phyloP scores from a whole-genome alignment of 2,888 invertebrate genomes.

The Ptychoptera albimana region DNA sequence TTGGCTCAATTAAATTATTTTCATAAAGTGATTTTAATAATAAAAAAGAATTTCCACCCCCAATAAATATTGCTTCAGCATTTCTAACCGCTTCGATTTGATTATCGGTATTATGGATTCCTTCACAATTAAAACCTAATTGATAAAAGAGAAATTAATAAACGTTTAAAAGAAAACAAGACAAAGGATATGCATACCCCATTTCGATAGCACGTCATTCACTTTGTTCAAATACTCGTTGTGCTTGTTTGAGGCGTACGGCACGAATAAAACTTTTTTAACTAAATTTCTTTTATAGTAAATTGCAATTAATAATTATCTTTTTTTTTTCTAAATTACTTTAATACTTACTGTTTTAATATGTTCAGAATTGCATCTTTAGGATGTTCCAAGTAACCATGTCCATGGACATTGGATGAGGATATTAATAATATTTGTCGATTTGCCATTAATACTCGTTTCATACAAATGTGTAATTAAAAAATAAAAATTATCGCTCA shows the following conservation, averaged over 20 bases:
- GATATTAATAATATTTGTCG: constrained; percentile 47
- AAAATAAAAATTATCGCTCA: too few relatives aligned
- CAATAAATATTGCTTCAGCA: constrained; percentile 58
- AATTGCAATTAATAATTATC: constrained; percentile 7
- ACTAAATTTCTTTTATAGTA: constrained; percentile 41
- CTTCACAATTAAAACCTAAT: constrained; percentile 39
- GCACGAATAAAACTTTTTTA: constrained; percentile 50
- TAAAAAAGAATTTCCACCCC: constrained; percentile 69
- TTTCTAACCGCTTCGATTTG: constrained; percentile 38
- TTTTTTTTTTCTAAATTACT: not conserved
- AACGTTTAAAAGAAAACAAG: not conserved
- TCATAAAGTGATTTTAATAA: constrained; percentile 56
- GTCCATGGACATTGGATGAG: constrained; percentile 52
- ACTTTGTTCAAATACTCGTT: constrained; percentile 48
- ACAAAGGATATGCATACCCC: constrained; percentile 32
- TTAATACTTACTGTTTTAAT: constrained; percentile 37
- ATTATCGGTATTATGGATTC: constrained; percentile 45
- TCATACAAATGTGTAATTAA: too few relatives aligned
- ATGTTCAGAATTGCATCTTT: constrained; percentile 43
- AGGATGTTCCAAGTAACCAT: constrained; percentile 48
- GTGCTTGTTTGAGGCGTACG: constrained; percentile 53
- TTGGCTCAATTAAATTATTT: constrained; percentile 41
- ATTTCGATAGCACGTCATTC: constrained; percentile 38
- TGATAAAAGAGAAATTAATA: not conserved
- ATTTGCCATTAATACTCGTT: not conserved